Evolutionary conservation across 2,113 vertebrate genomes (phyloP).

Genomic region (Proteles cristata): DNA sequence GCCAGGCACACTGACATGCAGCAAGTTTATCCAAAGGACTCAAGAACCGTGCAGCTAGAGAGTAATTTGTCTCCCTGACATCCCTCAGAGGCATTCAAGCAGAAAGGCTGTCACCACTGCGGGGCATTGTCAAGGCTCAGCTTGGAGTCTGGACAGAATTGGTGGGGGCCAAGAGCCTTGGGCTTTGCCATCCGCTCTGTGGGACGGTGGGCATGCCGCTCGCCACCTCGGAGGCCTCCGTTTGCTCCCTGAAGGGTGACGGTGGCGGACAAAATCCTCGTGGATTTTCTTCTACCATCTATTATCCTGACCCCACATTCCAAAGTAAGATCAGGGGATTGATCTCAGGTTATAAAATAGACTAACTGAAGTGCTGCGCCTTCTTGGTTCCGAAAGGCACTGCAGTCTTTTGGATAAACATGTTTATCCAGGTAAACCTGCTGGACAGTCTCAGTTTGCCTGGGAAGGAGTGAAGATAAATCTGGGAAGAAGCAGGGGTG

Average conservation of each 20-base stretch:
- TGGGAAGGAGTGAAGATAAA: slow-evolving; percentile 10
- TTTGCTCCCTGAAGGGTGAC: neutral
- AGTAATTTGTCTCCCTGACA: slow-evolving; percentile 68
- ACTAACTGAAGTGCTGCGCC: neutral
- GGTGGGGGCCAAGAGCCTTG: neutral
- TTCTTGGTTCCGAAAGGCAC: neutral
- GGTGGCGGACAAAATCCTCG: neutral
- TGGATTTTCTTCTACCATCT: neutral
- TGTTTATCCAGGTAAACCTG: neutral
- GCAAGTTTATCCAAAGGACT: slow-evolving; percentile 57
- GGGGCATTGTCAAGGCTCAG: neutral
- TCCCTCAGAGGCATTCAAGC: slow-evolving; percentile 10
- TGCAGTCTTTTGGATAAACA: neutral
- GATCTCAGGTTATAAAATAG: neutral
- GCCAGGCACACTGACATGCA: neutral
- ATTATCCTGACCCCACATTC: neutral
- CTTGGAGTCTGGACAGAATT: slow-evolving; percentile 44
- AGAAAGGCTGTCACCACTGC: neutral
- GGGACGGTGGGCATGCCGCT: neutral
- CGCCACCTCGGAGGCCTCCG: neutral
- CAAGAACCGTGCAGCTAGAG: neutral
- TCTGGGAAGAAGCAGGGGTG: neutral
- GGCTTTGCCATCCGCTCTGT: neutral
- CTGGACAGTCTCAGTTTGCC: neutral
- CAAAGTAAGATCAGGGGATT: neutral